Evolutionary conservation across 2,113 vertebrate genomes (phyloP), one percentile per base, ranked within the genome.

Genomic region (Sciurus niger): DNA sequence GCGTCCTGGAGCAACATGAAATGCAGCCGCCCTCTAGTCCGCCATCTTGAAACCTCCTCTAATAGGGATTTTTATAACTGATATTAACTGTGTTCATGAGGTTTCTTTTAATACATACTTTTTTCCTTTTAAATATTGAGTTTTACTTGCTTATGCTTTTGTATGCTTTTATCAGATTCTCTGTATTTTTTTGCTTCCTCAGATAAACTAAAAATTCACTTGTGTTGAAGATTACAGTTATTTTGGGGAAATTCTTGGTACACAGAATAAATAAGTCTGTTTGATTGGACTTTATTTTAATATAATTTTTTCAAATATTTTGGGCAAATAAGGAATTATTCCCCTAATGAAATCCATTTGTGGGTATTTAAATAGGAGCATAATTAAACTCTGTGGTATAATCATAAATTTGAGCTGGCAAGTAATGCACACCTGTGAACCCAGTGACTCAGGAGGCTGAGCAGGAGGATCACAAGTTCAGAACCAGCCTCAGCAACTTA

Each of bases 261-360:
- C 67, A 74, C n/a, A 87, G 30, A 92, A 73, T n/a, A 77, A 94
- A 70, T 92, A 63, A 73, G n/a, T 18, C 43, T 87, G 12, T 65
- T 37, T 74, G 55, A 6, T 55, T 91, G 17, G 46, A 8, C 76
- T 88, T 88, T 78, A 86, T 67, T 78, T 78, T 73, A 90, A 60
- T 30, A 43, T 88, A 84, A 8, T 43, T 94, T 94, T 40, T 89
- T 67, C 37, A 55, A 86, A 76, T 74, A 87, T 90, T 95, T 95
- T 12, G 30, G 7, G 14, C 2, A 84, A 73, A 73, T 67, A 32
- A 3, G 48, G 2, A 40, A 30, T 89, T 92, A 48, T 96, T 87
- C 17, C 46, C 72, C 65, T 85, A 72, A 96, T 43, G n/a, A 95
- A 90, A 95, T 16, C 13, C 28, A 4, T 90, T 73, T 76, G 13